Evolutionary conservation across 2,888 invertebrate species (phyloP).

Genomic region (Chloroclysta siterata): DNA sequence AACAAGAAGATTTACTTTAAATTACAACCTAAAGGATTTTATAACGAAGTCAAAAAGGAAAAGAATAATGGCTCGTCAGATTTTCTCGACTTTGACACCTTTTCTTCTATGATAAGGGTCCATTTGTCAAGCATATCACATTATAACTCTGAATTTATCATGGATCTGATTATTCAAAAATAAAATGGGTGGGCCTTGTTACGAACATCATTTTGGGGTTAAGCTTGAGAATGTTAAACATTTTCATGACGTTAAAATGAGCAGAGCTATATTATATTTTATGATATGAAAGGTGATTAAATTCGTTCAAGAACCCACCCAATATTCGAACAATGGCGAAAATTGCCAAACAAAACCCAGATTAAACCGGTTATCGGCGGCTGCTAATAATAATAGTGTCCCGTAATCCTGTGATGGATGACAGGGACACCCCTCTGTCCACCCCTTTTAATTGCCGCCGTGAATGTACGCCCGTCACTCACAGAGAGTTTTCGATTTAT

Average conservation of each 20-base stretch:
- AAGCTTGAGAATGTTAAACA: too few species aligned
- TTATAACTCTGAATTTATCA: too few species aligned
- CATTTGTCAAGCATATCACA: too few species aligned
- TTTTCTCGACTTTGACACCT: too few species aligned
- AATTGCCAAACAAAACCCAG: constrained; percentile 70
- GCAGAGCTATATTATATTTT: too few species aligned
- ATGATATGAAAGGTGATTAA: constrained; percentile 11
- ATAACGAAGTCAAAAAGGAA: not conserved
- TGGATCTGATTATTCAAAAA: too few species aligned
- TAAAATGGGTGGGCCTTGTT: too few species aligned
- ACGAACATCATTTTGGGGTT: too few species aligned
- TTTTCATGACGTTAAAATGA: too few species aligned
- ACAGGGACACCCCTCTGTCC: constrained; percentile 60
- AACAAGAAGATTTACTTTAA: constrained; percentile 2
- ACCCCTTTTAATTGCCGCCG: constrained; percentile 82
- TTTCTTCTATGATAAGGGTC: too few species aligned
- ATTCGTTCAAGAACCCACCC: constrained; percentile 9
- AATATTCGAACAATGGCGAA: constrained; percentile 49
- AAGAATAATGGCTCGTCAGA: not conserved
- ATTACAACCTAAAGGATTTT: not conserved
- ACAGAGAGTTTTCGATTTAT: constrained; percentile 77
- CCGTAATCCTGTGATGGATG: constrained; percentile 80
- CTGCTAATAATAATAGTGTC: constrained; percentile 79
- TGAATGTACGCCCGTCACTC: constrained; percentile 72
- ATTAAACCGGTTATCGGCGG: constrained; percentile 75